These are phyloP conservation scores for Adelosebastes latens DNA, from an alignment of 2,797 vertebrate species.

Conservation along the genomic window DNA sequence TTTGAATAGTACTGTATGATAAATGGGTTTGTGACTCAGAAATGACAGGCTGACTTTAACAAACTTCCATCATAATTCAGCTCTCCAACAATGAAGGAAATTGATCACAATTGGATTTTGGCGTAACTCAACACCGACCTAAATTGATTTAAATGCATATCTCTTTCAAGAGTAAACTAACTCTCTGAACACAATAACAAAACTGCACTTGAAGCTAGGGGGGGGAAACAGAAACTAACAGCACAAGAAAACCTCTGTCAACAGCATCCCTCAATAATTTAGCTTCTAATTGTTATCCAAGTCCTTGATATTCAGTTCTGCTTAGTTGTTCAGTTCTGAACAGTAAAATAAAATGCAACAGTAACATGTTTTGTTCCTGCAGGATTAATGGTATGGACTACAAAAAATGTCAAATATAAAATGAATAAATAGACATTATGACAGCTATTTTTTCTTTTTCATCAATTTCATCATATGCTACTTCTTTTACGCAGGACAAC, in stretches of 20 bases:
- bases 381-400: not conserved
- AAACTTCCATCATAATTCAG: not conserved
- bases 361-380: not conserved
- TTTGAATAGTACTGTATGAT: not conserved
- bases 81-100: not conserved
- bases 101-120: not conserved
- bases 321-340: not conserved
- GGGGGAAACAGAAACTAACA: not conserved
- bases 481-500: not conserved
- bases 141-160: not conserved
- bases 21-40: not conserved
- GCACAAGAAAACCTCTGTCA: not conserved
- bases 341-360: not conserved
- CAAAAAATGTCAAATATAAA: constrained; percentile 1
- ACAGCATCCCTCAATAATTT: not conserved
- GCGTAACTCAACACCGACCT: not conserved
- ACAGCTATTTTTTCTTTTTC: not conserved
- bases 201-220: not conserved
- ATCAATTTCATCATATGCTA: not conserved
- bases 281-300: not conserved
- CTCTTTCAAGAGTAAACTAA: not conserved
- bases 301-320: not conserved
- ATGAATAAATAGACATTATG: not conserved
- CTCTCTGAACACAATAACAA: not conserved
- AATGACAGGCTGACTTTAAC: not conserved